These are phyloP conservation scores for Melanerpes aurifrons DNA, from an alignment of 2,113 vertebrate genomes.

Conservation along the genomic window DNA sequence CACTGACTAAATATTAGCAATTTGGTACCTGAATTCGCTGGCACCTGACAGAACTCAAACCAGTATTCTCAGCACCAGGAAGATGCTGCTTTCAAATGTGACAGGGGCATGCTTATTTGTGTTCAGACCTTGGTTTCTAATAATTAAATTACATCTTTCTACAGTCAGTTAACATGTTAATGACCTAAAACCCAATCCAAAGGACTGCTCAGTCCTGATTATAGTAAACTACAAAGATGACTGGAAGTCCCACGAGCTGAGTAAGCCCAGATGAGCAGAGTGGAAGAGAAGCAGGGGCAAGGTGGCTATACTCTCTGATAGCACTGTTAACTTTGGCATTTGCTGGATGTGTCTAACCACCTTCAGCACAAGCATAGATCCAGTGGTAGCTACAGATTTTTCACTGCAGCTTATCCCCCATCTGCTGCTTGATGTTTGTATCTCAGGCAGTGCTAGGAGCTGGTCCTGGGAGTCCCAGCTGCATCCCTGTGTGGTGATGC, in stretches of 20 bases:
- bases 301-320: background rate
- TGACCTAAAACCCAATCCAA: background rate
- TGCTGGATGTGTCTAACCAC: background rate
- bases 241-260: background rate
- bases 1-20: background rate
- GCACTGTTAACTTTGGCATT: background rate
- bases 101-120: background rate
- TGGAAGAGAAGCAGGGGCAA: background rate
- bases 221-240: background rate
- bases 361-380: background rate
- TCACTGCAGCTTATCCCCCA: background rate
- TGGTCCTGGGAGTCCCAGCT: background rate
- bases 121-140: background rate
- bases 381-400: background rate
- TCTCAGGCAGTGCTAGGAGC: background rate
- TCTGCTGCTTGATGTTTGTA: background rate
- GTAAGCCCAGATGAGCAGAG: background rate
- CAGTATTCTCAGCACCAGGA: background rate
- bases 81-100: background rate
- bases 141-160: slow-evolving; percentile 33
- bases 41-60: background rate
- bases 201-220: background rate
- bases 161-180: background rate
- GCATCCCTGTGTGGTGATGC: background rate
- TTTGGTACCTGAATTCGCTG: background rate